Conservation (phyloP, 2,113 vertebrate species). For the Puma concolor region DNA sequence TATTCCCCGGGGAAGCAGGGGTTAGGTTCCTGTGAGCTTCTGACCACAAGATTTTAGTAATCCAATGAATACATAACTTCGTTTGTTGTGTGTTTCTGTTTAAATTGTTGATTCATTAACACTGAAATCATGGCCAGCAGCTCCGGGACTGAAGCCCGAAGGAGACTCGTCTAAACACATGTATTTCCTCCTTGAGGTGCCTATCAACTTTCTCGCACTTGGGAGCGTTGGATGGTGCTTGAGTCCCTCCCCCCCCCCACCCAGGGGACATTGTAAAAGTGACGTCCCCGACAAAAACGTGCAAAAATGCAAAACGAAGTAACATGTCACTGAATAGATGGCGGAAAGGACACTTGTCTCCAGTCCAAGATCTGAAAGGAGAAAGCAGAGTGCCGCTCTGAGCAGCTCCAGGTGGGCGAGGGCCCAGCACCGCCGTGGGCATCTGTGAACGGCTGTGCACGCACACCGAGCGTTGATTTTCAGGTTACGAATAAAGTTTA, state of each 20-base stretch:
- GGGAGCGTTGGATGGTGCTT: fast-evolving
- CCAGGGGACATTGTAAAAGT: fast-evolving
- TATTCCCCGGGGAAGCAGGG: background rate
- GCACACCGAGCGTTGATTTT: background rate
- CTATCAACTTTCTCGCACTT: fast-evolving
- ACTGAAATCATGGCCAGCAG: background rate
- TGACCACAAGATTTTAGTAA: background rate
- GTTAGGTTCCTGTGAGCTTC: background rate
- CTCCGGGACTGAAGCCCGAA: too few relatives aligned
- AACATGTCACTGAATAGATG: fast-evolving
- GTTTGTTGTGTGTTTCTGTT: background rate
- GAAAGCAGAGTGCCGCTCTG: background rate
- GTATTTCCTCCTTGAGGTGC: fast-evolving
- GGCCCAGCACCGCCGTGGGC: background rate
- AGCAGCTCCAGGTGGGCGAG: fast-evolving
- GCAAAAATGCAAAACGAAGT: background rate
- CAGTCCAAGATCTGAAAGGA: background rate
- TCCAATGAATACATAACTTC: background rate
- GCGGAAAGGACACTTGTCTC: background rate
- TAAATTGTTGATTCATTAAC: background rate
- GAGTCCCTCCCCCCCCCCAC: fast-evolving
- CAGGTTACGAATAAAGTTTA: background rate
- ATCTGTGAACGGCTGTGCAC: too few relatives aligned
- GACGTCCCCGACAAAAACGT: background rate
- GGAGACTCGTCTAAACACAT: fast-evolving